A percentile compares a stretch with the other conserved stretches of the same genome.
Conservation (phyloP, 2,797 vertebrate genomes). For the Antennarius maculatus region DNA sequence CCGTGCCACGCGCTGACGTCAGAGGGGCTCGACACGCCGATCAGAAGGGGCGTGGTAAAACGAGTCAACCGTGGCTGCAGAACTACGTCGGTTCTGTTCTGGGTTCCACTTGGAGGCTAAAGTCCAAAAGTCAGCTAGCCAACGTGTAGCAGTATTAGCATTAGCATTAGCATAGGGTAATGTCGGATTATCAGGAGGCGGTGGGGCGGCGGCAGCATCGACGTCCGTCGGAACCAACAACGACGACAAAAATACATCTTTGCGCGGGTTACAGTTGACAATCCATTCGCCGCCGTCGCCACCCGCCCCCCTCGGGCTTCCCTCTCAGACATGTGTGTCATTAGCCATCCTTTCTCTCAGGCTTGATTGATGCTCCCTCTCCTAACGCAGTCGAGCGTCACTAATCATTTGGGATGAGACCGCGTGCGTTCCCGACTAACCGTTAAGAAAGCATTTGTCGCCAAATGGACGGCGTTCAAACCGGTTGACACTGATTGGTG, state of each 20-base stretch:
- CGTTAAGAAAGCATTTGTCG: conserved; percentile 74
- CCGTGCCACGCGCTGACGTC: conserved; percentile 55
- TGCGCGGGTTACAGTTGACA: conserved; percentile 24
- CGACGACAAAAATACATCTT: conserved; percentile 39
- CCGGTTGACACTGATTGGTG: conserved; percentile 62
- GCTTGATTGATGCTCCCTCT: conserved; percentile 73
- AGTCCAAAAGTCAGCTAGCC: too few relatives aligned
- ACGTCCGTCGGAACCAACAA: too few relatives aligned
- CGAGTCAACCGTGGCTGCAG: conserved; percentile 24
- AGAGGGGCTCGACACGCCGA: conserved; percentile 44
- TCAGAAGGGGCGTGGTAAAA: conserved; percentile 52
- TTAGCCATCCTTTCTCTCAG: conserved; percentile 67
- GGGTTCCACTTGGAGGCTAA: neutral
- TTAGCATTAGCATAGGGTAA: too few relatives aligned
- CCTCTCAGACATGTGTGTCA: conserved; percentile 65
- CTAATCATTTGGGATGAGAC: conserved; percentile 77
- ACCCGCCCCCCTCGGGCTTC: conserved; percentile 33
- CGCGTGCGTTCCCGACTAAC: conserved; percentile 55
- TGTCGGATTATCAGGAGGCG: too few relatives aligned
- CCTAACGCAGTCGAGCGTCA: conserved; percentile 65
- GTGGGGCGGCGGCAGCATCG: too few relatives aligned
- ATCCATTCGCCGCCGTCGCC: conserved; percentile 21
- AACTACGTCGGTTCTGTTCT: conserved; percentile 8
- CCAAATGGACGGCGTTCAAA: conserved; percentile 55
- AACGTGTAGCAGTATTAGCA: too few relatives aligned